phyloP scores from a whole-genome alignment of 2,797 vertebrate genomes.

The Tolypeutes matacus region DNA sequence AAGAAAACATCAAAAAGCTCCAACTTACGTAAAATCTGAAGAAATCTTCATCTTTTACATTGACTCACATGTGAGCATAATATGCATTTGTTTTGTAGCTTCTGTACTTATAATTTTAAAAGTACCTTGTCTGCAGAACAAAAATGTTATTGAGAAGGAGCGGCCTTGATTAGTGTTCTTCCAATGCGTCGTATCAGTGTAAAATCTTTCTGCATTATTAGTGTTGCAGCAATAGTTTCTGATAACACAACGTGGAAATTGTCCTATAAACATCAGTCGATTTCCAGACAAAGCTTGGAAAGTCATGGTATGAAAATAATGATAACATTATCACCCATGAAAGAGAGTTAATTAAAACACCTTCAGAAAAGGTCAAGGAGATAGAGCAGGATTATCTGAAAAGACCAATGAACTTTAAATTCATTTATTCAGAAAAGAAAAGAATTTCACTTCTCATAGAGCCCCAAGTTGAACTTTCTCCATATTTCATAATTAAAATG shows the following conservation, averaged over 20 bases:
- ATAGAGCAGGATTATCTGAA: conserved; percentile 60
- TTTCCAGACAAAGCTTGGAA: conserved; percentile 50
- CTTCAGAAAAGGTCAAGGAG: conserved; percentile 72
- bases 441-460: neutral
- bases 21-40: conserved; percentile 22
- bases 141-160: neutral
- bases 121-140: neutral
- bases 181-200: neutral
- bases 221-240: conserved; percentile 18
- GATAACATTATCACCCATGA: conserved; percentile 56
- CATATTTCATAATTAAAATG: conserved; percentile 42
- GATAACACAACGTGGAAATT: conserved; percentile 1
- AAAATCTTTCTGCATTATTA: conserved; percentile 39
- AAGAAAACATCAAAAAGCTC: neutral
- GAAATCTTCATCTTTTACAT: neutral
- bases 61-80: neutral
- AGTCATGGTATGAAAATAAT: conserved; percentile 56
- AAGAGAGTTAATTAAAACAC: conserved; percentile 69
- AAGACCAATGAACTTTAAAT: conserved; percentile 72
- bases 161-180: conserved; percentile 11
- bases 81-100: neutral
- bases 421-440: conserved; percentile 47
- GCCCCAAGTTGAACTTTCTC: neutral
- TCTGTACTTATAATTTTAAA: conserved; percentile 30
- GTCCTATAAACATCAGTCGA: conserved; percentile 30